Base-by-base conservation (phyloP, 2,797 vertebrate species). In the Chrysocyon brachyurus region DNA sequence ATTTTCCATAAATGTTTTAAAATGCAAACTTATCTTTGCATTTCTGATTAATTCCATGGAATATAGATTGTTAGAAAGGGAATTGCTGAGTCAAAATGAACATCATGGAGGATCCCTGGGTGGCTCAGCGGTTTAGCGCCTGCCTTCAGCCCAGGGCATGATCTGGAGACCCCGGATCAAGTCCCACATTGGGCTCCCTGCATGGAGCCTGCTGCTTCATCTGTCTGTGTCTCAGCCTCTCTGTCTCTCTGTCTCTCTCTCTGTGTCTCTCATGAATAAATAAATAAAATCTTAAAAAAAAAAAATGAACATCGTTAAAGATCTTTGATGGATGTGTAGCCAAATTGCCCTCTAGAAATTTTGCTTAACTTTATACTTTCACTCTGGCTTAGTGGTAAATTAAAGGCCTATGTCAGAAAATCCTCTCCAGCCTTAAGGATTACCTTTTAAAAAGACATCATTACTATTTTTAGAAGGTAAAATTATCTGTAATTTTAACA, bases 331-430 rank as follows among this genome's bases (percentile, higher is more conserved):
- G 36, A 63, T 3, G 8, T 64, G 22, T 83, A 93, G n/a, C 52
- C 68, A 77, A 59, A 82, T 83, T 77, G 14, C 91, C 85, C 79
- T 90, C 72, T 93, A 85, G 86, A 86, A 84, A 90, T 86, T 93
- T 90, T 83, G 36, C 63, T 96, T 87, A 15, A 77, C 46, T 82
- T 94, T 56, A 46, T 84, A 46, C 28, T 85, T 97, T 70, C 12
- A 52, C 14, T 87, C 36, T 81, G 75, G 17, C 36, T 40, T 59
- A 57, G 46, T 54, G 57, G 12, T 92, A 91, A 91, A 33, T 86
- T 82, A 83, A 90, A 5, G 16, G 9, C 11, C 31, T 82, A 1
- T 70, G 5, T 87, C 73, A 63, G 40, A 90, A 95, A 92, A 72
- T 22, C 68, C 36, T 66, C 86, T 90, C 24, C 16, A 87, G 33